phyloP scores from a whole-genome alignment of 2,797 vertebrate species.

The Oreonectes daqikongensis region DNA sequence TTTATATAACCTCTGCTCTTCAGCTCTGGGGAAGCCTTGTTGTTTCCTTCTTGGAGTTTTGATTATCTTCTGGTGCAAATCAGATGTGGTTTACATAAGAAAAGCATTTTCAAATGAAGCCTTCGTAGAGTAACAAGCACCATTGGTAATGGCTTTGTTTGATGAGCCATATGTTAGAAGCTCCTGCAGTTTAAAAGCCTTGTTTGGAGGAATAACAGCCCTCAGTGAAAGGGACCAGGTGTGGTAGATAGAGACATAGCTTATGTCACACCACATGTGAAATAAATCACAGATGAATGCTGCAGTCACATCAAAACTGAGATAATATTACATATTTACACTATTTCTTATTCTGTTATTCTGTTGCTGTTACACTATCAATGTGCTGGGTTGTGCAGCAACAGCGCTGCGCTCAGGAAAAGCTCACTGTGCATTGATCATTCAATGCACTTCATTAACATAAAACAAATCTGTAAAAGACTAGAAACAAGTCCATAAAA shows the following conservation, averaged over 20 bases:
- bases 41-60: background rate
- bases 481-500: no score
- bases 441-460: no score
- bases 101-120: background rate
- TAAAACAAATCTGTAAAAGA: no score
- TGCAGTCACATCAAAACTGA: background rate
- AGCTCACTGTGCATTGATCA: no score
- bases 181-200: background rate
- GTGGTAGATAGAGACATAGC: no score
- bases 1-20: constrained; percentile 22
- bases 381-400: no score
- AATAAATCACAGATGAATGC: background rate
- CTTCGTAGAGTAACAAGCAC: background rate
- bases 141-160: background rate
- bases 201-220: no score
- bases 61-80: constrained; percentile 18
- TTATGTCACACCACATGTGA: background rate
- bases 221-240: no score
- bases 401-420: no score
- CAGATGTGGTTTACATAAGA: background rate
- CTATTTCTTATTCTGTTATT: no score
- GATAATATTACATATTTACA: background rate
- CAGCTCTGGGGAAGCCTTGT: background rate
- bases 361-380: no score
- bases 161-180: background rate